phyloP scores from a whole-genome alignment of 2,888 invertebrate species.

The Scaptomyza flava region DNA sequence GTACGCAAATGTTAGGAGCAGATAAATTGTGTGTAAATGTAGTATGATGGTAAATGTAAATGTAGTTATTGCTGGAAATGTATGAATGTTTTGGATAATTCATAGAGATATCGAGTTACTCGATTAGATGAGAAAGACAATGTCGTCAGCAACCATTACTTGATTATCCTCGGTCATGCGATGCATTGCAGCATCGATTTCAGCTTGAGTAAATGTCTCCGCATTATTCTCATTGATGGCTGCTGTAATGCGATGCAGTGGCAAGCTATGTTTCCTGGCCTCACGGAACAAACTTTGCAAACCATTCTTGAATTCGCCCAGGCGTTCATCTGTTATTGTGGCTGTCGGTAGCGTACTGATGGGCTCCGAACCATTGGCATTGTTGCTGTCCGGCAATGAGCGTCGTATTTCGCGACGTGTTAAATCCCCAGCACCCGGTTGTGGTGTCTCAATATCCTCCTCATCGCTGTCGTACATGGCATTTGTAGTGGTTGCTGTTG shows the following conservation, averaged over 20 bases:
- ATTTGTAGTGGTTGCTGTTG: background rate
- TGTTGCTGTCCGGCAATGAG: conserved; percentile 51
- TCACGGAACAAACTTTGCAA: conserved; percentile 91
- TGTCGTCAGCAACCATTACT: conserved; percentile 94
- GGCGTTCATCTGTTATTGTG: conserved; percentile 84
- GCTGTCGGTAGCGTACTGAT: conserved; percentile 47
- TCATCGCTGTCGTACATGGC: conserved; percentile 73
- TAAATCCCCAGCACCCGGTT: conserved; percentile 83
- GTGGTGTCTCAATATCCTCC: conserved; percentile 76
- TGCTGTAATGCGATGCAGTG: conserved; percentile 87
- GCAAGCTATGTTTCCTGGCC: conserved; percentile 90
- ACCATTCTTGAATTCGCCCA: conserved; percentile 89
- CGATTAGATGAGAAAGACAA: conserved; percentile 91
- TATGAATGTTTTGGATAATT: conserved; percentile 9
- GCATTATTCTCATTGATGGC: conserved; percentile 88
- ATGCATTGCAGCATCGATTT: conserved; percentile 91
- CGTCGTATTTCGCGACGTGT: conserved; percentile 82
- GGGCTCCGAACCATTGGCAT: conserved; percentile 8
- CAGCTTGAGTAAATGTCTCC: conserved; percentile 87
- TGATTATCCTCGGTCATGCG: conserved; percentile 96
- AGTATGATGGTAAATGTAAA: background rate
- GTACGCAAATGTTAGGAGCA: conserved; percentile 5
- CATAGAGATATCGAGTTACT: background rate
- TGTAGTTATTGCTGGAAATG: conserved; percentile 37
- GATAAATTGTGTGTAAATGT: background rate